Evolutionary conservation across 2,113 vertebrate genomes (phyloP), one percentile per base, ranked within the genome.

Genomic region (Cichladusa arquata): DNA sequence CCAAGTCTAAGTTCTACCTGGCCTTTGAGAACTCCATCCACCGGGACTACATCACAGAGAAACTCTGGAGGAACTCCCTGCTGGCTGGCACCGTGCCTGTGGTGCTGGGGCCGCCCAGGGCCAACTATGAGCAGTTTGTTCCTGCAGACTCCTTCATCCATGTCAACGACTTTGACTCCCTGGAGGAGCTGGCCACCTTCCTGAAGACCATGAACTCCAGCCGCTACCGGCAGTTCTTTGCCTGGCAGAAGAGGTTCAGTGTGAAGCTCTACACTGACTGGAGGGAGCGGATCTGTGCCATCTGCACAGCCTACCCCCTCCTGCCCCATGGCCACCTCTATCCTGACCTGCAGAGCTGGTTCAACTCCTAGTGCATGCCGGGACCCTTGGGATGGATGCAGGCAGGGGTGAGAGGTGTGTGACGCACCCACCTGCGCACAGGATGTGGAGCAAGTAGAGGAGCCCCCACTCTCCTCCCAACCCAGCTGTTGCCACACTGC

Each of bases 41-140:
- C 93, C 98, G 69, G 15, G 99, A 99, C 95, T 99, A 99, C 64
- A 99, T 99, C 96, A 99, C 99, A 0, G 99, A 99, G 95, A 99
- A 99, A 95, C 97, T 99, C 42, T 99, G 99, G 99, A 95, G 96
- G 51, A 99, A 99, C 1, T 96, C 98, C 0, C 98, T 99, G 91
- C 60, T 93, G 36, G 98, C 98, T 0, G 98, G 98, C 5, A 66
- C 98, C 0, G 98, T 99, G 47, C 99, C 99, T 0, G 97, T 99
- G 16, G 99, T 98, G 42, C 90, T 99, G 53, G 99, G 99, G 1
- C 98, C 99, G 1, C 92, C 98, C 1, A 47, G 98, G 13, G 90
- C 79, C 10, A 97, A 98, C 77, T 99, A 99, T 0, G 98, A 99
- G 93, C 98, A 97, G 20, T 98, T 99, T 1, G 72, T 97, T 12